Base-by-base conservation (phyloP, 2,113 vertebrate genomes). In the Grus americana region DNA sequence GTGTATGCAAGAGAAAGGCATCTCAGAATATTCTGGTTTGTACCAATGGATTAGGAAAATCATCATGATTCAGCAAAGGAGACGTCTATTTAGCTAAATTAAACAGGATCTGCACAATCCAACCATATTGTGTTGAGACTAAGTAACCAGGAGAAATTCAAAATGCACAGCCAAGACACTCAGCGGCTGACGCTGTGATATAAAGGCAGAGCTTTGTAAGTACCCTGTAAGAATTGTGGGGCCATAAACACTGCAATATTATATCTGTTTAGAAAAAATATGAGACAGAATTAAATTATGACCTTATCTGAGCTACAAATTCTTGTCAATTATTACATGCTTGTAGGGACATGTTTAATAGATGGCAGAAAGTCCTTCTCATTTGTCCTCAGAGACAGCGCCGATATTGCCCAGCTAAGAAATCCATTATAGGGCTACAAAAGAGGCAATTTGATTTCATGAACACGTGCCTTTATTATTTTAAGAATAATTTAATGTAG, bases 241-340 rank as follows among this genome's bases (percentile, higher is more conserved):
- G 58, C 91, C 62, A 55, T 95, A 95, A 94, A 89, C 84, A 76
- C 42, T 12, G 23, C 50, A 80, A 80, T 94, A 67, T 71, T 94
- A 7, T 79, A 92, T 76, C 66, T 96, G 84, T 85, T 97, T 95
- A 66, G 86, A 91, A 91, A 95, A 97, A 70, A 79, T 66, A 94
- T 46, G 70, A 86, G 92, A 82, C 89, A 82, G 81, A 88, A 91
- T 95, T 97, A 85, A 92, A 72, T 91, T 84, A 95, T 93, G 91
- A 90, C 62, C 70, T 97, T 93, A 95, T 94, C 89, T 85, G 49
- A 94, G 89, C 92, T 72, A 95, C 94, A 95, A 90, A 95, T 95
- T 91, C 81, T 85, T 95, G 96, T 92, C 94, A 92, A 88, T 95
- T 96, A 93, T 66, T 90, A 47, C 67, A 70, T 92, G 80, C 89